Base-by-base conservation (phyloP, 64 coral and sea anemone species). In the Orbicella faveolata region DNA sequence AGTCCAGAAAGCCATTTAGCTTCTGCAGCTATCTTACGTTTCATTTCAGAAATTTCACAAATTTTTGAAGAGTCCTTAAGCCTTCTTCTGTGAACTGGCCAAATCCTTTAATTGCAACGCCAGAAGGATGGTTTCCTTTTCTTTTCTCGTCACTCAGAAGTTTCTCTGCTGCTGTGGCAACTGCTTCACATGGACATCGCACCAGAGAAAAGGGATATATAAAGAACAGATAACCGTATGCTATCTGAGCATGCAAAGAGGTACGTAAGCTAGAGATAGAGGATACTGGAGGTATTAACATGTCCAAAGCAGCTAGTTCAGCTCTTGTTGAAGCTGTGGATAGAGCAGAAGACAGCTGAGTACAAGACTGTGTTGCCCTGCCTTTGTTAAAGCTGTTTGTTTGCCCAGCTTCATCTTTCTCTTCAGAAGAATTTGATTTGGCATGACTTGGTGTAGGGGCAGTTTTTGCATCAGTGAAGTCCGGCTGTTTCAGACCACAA, bases 21-120 rank as follows among this genome's bases (percentile, higher is more conserved):
- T 55, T 91, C 89, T 84, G 89, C n/a, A 75, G 69, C 18, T 41
- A 91, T 70, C 53, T 84, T 91, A 18, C 21, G 37, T 63, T 91
- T 83, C 82, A 79, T 91, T 64, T 91, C 79, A 51, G 79, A 37
- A 75, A 91, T 84, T 26, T 17, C 20, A 67, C 26, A 84, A 83
- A 91, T 84, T 75, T 83, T 61, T 64, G 75, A 9, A 91, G 80
- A 76, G 61, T 30, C 75, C 26, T 51, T 34, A 91, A 77, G 19
- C 80, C 73, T 80, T 78, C 16, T 78, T 77, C 34, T 48, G 76
- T 53, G 76, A 78, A 90, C 11, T 80, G 61, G 30, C 77, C 3
- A 20, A 36, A 73, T 73, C 51, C 77, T 30, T 30, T 30, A 30
- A 30, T 30, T 30, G 30, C 30, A 30, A 30, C 0, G 30, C 30